Conservation (phyloP, 1,140 invertebrate species). For the Augochlora pura region DNA sequence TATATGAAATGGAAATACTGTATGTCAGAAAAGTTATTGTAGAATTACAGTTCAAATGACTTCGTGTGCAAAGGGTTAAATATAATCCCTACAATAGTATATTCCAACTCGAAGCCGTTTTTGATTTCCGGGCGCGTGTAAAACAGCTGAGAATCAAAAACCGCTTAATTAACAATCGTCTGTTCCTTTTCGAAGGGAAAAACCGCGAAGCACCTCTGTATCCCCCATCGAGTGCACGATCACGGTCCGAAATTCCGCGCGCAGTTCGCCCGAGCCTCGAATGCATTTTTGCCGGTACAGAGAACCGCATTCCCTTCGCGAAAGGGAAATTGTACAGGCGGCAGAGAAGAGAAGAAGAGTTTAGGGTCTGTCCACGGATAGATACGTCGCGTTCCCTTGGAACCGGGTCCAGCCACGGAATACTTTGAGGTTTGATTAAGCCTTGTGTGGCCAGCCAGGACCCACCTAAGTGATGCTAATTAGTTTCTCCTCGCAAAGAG, state of each 20-base stretch:
- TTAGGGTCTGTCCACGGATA: constrained; percentile 12
- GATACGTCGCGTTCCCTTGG: constrained; percentile 7
- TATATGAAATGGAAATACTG: too few relatives aligned
- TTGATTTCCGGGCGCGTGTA: too few relatives aligned
- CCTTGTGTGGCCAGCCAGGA: constrained; percentile 32
- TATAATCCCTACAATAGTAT: too few relatives aligned
- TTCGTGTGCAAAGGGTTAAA: too few relatives aligned
- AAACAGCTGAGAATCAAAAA: too few relatives aligned
- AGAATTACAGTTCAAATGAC: too few relatives aligned
- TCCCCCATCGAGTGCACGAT: not conserved
- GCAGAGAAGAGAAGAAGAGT: not conserved
- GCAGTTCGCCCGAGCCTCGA: not conserved
- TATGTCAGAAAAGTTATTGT: too few relatives aligned
- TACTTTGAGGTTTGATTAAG: constrained; percentile 65
- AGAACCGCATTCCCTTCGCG: not conserved
- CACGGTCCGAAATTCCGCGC: too few relatives aligned
- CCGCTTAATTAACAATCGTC: too few relatives aligned
- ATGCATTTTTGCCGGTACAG: constrained; percentile 24
- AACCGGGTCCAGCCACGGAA: constrained; percentile 23
- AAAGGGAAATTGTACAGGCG: constrained; percentile 2
- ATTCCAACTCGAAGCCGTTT: too few relatives aligned
- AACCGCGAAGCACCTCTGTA: not conserved
- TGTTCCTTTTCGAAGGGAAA: too few relatives aligned
- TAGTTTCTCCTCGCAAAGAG: constrained; percentile 42
- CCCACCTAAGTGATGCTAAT: constrained; percentile 52